Evolutionary conservation across 2,113 vertebrate genomes (phyloP).

Genomic region (Pleuronectes platessa): DNA sequence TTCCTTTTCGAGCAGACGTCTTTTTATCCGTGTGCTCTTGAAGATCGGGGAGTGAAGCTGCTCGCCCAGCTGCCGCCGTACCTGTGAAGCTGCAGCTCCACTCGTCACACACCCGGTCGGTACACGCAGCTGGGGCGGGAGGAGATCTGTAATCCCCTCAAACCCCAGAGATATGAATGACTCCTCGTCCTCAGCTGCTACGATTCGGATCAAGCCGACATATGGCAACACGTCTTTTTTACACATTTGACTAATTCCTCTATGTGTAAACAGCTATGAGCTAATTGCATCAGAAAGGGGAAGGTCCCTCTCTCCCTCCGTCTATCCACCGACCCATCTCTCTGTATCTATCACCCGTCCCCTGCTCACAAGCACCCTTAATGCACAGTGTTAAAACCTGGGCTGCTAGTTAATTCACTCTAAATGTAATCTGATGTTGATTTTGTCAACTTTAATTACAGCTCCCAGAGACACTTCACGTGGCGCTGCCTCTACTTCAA

Average conservation of each 20-base stretch:
- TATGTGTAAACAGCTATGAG: slow-evolving; percentile 63
- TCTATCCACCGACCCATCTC: slow-evolving; percentile 13
- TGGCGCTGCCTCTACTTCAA: slow-evolving; percentile 94
- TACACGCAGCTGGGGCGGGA: slow-evolving; percentile 16
- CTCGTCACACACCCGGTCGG: slow-evolving; percentile 30
- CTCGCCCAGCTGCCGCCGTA: slow-evolving; percentile 60
- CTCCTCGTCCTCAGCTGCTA: slow-evolving; percentile 25
- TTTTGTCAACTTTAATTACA: slow-evolving; percentile 99
- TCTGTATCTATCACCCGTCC: slow-evolving; percentile 40
- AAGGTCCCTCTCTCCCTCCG: slow-evolving; percentile 35
- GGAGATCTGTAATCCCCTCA: slow-evolving; percentile 52
- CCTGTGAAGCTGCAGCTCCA: slow-evolving; percentile 52
- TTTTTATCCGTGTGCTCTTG: slow-evolving; percentile 70
- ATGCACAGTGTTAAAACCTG: slow-evolving; percentile 90
- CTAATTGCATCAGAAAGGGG: slow-evolving; percentile 86
- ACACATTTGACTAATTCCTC: slow-evolving; percentile 33
- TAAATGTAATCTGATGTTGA: slow-evolving; percentile 99
- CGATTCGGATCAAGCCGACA: slow-evolving; percentile 22
- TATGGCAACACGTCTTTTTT: slow-evolving; percentile 37
- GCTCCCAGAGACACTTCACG: slow-evolving; percentile 98
- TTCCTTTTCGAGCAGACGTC: slow-evolving; percentile 59
- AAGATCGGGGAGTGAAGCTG: slow-evolving; percentile 64
- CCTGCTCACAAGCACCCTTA: slow-evolving; percentile 81
- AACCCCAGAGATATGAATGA: slow-evolving; percentile 59
- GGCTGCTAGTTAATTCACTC: slow-evolving; percentile 92